Percentiles rank a stretch among this genome's conserved stretches.
phyloP scores from a whole-genome alignment of 2,888 invertebrate genomes.

The Trichopria drosophilae region DNA sequence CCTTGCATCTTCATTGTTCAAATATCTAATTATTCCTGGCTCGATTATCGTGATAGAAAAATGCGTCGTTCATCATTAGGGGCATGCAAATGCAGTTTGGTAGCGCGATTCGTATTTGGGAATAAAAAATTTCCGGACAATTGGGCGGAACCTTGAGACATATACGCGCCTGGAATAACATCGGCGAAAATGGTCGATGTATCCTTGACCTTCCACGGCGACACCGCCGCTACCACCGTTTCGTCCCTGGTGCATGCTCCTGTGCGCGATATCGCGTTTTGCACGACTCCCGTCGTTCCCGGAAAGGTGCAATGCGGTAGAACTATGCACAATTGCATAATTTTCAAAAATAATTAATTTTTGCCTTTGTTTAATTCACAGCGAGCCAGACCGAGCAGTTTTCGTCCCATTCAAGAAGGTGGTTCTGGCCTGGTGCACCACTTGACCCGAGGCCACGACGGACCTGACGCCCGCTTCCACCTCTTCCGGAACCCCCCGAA shows the following conservation, averaged over 20 bases:
- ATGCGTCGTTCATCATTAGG: too few relatives aligned
- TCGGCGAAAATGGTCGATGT: conserved; percentile 10
- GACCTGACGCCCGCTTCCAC: conserved; percentile 30
- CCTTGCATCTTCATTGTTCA: too few relatives aligned
- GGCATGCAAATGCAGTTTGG: not conserved
- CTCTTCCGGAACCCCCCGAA: conserved; percentile 40
- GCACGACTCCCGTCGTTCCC: too few relatives aligned
- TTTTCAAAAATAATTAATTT: too few relatives aligned
- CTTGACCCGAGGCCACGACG: conserved; percentile 49
- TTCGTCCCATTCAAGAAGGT: conserved; percentile 81
- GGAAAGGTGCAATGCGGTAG: too few relatives aligned
- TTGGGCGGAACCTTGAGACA: conserved; percentile 5
- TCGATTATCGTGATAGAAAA: too few relatives aligned
- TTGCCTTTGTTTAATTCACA: conserved; percentile 41
- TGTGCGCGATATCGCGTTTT: too few relatives aligned
- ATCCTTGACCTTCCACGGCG: conserved; percentile 8
- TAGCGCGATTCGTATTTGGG: too few relatives aligned
- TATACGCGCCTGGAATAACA: conserved; percentile 9
- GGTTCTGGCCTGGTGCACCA: conserved; percentile 74
- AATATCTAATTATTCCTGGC: too few relatives aligned
- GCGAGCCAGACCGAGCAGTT: conserved; percentile 69
- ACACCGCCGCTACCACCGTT: conserved; percentile 1
- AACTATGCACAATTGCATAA: too few relatives aligned
- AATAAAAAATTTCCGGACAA: conserved; percentile 2
- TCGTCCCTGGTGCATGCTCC: too few relatives aligned